These are phyloP conservation scores for Polia nebulosa DNA, from an alignment of 2,888 invertebrate genomes.

Conservation along the genomic window DNA sequence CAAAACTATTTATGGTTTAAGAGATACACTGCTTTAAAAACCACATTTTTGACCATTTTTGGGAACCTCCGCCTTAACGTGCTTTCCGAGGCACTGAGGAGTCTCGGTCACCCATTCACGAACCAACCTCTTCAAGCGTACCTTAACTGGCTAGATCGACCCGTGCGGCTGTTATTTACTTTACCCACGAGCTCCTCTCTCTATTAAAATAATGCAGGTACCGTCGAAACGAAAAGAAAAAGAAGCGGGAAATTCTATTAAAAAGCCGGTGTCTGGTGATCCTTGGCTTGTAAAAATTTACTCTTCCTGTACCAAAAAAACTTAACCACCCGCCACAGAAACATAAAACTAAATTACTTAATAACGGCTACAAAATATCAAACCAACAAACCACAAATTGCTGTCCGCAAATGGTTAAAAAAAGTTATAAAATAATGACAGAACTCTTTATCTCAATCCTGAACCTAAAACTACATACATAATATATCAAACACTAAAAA, in stretches of 20 bases:
- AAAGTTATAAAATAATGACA: conserved; percentile 48
- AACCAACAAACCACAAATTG: conserved; percentile 6
- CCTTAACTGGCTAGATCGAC: too few relatives aligned
- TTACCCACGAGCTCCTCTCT: too few relatives aligned
- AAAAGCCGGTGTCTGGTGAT: background rate
- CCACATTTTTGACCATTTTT: too few relatives aligned
- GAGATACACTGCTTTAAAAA: too few relatives aligned
- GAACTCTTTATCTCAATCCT: conserved; percentile 46
- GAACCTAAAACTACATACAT: conserved; percentile 12
- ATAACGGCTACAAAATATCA: conserved; percentile 11
- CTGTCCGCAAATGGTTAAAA: conserved; percentile 14
- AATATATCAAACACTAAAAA: background rate
- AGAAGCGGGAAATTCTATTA: background rate
- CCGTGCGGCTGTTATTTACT: too few relatives aligned
- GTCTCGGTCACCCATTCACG: too few relatives aligned
- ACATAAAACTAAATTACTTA: conserved; percentile 34
- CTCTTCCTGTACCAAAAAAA: background rate
- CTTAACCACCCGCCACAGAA: background rate
- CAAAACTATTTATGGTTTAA: too few relatives aligned
- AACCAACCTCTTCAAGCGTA: too few relatives aligned
- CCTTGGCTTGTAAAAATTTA: background rate
- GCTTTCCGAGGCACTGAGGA: too few relatives aligned
- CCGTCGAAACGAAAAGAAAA: too few relatives aligned
- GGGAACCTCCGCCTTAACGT: too few relatives aligned
- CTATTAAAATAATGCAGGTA: too few relatives aligned